These are phyloP conservation scores for Eupithecia tripunctaria DNA, from an alignment of 2,888 invertebrate species.

Conservation along the genomic window DNA sequence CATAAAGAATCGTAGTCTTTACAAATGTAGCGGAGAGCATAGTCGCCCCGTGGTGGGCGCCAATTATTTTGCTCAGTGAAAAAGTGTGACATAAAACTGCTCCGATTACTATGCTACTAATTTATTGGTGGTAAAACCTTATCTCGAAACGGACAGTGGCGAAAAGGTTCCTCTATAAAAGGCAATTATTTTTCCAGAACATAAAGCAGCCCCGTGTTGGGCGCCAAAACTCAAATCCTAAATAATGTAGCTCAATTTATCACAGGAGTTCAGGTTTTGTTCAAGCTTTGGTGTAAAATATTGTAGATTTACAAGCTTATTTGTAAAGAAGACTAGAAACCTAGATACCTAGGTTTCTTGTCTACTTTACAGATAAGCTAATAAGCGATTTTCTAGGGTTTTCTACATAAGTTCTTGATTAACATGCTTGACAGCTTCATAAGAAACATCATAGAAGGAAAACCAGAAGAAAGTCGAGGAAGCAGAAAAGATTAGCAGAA, in stretches of 20 bases:
- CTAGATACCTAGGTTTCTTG: background rate
- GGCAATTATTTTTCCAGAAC: slow-evolving; percentile 14
- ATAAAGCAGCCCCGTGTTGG: slow-evolving; percentile 24
- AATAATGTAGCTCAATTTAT: slow-evolving; percentile 32
- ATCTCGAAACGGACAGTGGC: background rate
- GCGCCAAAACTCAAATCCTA: slow-evolving; percentile 34
- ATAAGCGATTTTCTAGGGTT: too few relatives aligned
- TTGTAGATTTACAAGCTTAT: background rate
- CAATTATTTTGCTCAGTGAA: slow-evolving; percentile 2
- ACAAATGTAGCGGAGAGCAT: background rate
- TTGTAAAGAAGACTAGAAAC: background rate
- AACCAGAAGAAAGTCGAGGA: too few relatives aligned
- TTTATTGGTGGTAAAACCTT: slow-evolving; percentile 12
- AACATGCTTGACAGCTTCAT: too few relatives aligned
- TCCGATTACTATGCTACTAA: background rate
- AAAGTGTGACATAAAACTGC: background rate
- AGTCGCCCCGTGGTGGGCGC: background rate
- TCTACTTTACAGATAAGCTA: too few relatives aligned
- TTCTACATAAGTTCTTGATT: too few relatives aligned
- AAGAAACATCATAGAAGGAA: too few relatives aligned
- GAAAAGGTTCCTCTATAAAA: slow-evolving; percentile 1
- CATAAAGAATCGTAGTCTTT: background rate
- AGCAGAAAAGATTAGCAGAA: too few relatives aligned
- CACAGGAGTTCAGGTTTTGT: slow-evolving; percentile 2
- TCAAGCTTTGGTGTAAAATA: background rate